A percentile compares a stretch with the other conserved stretches of the same genome.
Conservation (phyloP, 1,140 invertebrate species). For the Agrypnia vestita region DNA sequence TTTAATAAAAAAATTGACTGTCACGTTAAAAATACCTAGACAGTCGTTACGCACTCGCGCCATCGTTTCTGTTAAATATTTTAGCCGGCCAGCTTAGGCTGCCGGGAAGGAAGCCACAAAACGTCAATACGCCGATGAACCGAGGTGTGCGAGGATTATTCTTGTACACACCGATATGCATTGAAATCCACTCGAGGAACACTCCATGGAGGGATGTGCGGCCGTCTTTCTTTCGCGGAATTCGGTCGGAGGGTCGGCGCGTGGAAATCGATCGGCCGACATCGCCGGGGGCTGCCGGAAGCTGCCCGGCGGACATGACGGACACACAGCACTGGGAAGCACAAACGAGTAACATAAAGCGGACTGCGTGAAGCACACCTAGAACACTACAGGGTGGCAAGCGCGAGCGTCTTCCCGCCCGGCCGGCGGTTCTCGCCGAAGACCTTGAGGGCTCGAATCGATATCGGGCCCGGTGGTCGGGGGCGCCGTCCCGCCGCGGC, state of each 20-base stretch:
- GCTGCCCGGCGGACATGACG: neutral
- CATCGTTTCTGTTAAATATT: too few species aligned
- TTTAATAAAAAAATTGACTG: too few species aligned
- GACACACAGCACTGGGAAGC: slow-evolving; percentile 31
- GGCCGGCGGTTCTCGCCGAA: slow-evolving; percentile 22
- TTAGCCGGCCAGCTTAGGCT: neutral
- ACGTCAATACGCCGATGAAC: slow-evolving; percentile 9
- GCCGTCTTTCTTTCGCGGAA: slow-evolving; percentile 8
- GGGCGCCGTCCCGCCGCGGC: neutral
- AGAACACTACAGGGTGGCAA: slow-evolving; percentile 8
- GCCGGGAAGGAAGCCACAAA: slow-evolving; percentile 31
- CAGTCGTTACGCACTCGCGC: too few species aligned
- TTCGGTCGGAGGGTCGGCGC: neutral
- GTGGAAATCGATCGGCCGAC: slow-evolving; percentile 4
- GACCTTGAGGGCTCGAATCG: slow-evolving; percentile 50
- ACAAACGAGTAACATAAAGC: slow-evolving; percentile 29
- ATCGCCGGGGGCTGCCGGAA: neutral
- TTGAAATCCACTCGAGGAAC: neutral
- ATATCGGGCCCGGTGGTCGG: slow-evolving; percentile 23
- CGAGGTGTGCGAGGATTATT: slow-evolving; percentile 7
- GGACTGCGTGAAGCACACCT: slow-evolving; percentile 14
- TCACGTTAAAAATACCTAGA: too few species aligned
- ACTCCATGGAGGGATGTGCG: neutral
- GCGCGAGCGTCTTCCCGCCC: slow-evolving; percentile 24
- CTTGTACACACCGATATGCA: slow-evolving; percentile 19